Conservation (phyloP, 2,888 invertebrate species). For the Heliconius ismenius region DNA sequence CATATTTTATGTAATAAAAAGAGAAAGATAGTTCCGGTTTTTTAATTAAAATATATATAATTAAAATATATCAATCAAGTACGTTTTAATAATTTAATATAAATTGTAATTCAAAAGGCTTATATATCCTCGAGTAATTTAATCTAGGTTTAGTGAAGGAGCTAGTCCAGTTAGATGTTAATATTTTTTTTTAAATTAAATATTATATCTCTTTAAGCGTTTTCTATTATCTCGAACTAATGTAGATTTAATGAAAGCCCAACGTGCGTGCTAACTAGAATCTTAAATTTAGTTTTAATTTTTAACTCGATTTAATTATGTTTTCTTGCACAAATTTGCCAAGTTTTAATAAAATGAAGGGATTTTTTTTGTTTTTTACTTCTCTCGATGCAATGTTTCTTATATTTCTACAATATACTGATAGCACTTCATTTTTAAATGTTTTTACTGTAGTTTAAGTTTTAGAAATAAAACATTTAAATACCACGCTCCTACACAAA, state of each 20-base stretch:
- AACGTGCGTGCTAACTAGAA: constrained; percentile 51
- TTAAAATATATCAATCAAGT: neutral
- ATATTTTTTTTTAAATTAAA: constrained; percentile 47
- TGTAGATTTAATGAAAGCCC: constrained; percentile 52
- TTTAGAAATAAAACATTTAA: neutral
- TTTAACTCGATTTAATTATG: constrained; percentile 33
- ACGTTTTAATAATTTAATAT: neutral
- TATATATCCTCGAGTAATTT: constrained; percentile 44
- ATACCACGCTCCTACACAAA: neutral
- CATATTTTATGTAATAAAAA: too few species aligned
- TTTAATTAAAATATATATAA: neutral
- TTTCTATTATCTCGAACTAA: constrained; percentile 61
- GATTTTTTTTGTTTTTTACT: constrained; percentile 18
- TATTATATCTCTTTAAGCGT: constrained; percentile 64
- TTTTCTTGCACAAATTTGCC: constrained; percentile 40
- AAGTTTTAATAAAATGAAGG: neutral
- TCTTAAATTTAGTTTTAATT: constrained; percentile 47
- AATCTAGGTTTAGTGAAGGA: constrained; percentile 69
- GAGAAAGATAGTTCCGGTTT: neutral
- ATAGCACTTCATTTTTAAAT: neutral
- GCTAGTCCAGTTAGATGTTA: constrained; percentile 74
- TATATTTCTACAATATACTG: neutral
- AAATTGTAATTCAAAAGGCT: constrained; percentile 13
- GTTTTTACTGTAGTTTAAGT: neutral
- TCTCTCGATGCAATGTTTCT: neutral